Conservation (phyloP, 2,888 invertebrate genomes). For the Brachycybe producta region DNA sequence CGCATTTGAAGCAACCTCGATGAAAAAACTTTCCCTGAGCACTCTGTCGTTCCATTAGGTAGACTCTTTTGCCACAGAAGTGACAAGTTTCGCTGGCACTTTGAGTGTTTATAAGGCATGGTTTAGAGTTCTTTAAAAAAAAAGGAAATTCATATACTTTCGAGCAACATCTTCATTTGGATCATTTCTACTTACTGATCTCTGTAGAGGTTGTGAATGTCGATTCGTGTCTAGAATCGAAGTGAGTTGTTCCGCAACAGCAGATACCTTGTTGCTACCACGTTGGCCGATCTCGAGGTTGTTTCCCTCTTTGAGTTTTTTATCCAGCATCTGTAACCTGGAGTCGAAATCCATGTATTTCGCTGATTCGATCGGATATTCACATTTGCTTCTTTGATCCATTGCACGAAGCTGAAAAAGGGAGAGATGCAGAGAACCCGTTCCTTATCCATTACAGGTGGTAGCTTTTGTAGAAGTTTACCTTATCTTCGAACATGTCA, state of each 20-base stretch:
- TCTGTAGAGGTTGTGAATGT: conserved; percentile 19
- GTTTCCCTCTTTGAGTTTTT: conserved; percentile 63
- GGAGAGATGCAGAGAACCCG: background rate
- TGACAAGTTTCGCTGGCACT: conserved; percentile 62
- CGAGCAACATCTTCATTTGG: too few relatives aligned
- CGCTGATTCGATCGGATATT: conserved; percentile 45
- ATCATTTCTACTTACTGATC: conserved; percentile 15
- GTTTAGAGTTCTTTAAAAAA: conserved; percentile 1
- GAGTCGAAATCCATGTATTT: conserved; percentile 60
- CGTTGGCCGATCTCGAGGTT: conserved; percentile 48
- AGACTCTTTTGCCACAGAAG: conserved; percentile 83
- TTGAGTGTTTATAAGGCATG: conserved; percentile 43
- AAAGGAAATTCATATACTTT: conserved; percentile 3
- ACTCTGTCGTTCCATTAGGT: conserved; percentile 79
- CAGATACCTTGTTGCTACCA: conserved; percentile 65
- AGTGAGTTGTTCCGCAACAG: conserved; percentile 61
- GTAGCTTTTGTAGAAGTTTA: conserved; percentile 20
- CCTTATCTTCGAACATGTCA: conserved; percentile 49
- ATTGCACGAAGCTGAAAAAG: conserved; percentile 48
- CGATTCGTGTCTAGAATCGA: conserved; percentile 27
- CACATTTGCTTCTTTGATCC: conserved; percentile 42
- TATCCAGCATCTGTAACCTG: conserved; percentile 54
- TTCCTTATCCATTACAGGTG: conserved; percentile 2
- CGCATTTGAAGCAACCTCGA: conserved; percentile 84
- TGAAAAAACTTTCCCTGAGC: conserved; percentile 85